These are phyloP conservation scores for Hofmannophila pseudospretella DNA, from an alignment of 2,888 invertebrate genomes.

Conservation along the genomic window DNA sequence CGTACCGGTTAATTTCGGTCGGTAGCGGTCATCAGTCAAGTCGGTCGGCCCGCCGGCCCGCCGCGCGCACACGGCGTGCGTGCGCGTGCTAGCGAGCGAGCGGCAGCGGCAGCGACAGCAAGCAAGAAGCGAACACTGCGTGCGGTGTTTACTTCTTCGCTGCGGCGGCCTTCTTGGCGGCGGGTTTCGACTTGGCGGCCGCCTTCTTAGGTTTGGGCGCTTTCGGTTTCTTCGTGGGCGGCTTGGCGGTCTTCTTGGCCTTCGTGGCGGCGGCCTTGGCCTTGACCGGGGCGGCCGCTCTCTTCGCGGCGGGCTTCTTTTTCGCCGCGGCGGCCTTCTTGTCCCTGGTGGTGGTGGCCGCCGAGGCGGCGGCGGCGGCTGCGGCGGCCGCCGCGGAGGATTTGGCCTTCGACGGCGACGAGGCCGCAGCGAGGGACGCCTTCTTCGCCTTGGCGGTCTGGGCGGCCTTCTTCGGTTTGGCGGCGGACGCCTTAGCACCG, in stretches of 20 bases:
- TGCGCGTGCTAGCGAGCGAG: conserved; percentile 3
- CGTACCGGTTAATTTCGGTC: no score
- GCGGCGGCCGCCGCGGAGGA: conserved; percentile 15
- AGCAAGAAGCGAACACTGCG: no score
- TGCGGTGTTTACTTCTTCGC: conserved; percentile 21
- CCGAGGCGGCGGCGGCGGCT: conserved; percentile 18
- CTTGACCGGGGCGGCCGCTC: conserved; percentile 21
- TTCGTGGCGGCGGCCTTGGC: conserved; percentile 20
- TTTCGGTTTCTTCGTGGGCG: conserved; percentile 48
- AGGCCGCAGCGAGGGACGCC: conserved; percentile 23
- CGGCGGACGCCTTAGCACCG: conserved; percentile 28
- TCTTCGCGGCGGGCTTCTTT: conserved; percentile 24
- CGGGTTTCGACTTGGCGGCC: conserved; percentile 21
- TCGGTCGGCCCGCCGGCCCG: no score
- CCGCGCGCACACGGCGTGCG: conserved; percentile 1
- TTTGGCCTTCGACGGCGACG: conserved; percentile 20
- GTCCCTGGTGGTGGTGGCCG: conserved; percentile 20
- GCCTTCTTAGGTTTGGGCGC: conserved; percentile 50
- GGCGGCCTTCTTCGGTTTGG: conserved; percentile 18
- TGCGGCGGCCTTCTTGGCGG: conserved; percentile 14
- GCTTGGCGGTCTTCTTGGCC: conserved; percentile 29
- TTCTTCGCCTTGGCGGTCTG: conserved; percentile 18
- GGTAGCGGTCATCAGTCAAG: no score
- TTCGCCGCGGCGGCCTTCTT: conserved; percentile 32
- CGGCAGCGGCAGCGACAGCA: no score